Conservation (phyloP, 2,888 invertebrate species). For the Subacronicta megacephala region DNA sequence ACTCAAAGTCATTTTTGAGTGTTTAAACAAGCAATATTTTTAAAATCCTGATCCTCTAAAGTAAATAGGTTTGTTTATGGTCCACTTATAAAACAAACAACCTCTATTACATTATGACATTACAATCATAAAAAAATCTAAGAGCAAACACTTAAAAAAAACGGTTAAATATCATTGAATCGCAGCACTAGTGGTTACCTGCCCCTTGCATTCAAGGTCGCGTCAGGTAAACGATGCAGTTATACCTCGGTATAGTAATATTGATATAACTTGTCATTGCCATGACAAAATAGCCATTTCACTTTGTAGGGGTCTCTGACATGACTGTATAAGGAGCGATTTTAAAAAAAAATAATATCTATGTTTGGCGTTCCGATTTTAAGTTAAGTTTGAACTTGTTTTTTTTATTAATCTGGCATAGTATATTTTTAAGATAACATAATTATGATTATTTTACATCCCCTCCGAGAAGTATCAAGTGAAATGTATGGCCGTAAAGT, state of each 20-base stretch:
- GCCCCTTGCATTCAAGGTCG: slow-evolving; percentile 62
- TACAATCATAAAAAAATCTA: slow-evolving; percentile 14
- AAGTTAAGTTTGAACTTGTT: no score
- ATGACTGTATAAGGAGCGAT: no score
- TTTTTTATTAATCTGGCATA: no score
- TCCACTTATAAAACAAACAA: not conserved
- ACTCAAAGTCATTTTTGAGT: no score
- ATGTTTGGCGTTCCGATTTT: no score
- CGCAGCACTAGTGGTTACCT: slow-evolving; percentile 46
- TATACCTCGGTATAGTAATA: slow-evolving; percentile 36
- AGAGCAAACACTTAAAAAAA: slow-evolving; percentile 27
- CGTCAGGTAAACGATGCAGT: slow-evolving; percentile 49
- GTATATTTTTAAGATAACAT: no score
- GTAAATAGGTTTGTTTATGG: not conserved
- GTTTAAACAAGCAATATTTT: no score
- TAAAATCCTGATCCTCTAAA: no score
- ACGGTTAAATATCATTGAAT: slow-evolving; percentile 32
- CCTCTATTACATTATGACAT: not conserved
- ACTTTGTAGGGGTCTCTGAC: slow-evolving; percentile 20
- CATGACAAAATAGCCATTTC: slow-evolving; percentile 36
- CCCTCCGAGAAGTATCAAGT: not conserved
- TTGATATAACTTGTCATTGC: slow-evolving; percentile 43
- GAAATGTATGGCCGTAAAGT: slow-evolving; percentile 6
- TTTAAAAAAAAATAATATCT: no score
- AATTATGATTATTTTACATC: no score